Evolutionary conservation across 2,888 invertebrate genomes (phyloP).

Genomic region (Toxonevra muliebris): DNA sequence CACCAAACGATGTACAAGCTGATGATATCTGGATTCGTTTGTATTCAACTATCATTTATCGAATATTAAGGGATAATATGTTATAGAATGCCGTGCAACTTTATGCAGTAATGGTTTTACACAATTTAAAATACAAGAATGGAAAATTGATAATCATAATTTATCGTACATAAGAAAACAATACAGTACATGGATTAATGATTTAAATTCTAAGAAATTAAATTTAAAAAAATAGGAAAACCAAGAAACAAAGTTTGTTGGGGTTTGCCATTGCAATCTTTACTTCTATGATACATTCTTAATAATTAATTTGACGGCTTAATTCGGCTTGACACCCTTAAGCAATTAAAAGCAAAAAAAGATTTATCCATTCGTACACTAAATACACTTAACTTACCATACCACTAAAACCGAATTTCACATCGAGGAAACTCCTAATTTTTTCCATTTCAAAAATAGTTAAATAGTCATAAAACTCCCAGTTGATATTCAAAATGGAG

Average conservation of each 20-base stretch:
- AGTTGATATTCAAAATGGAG: not conserved
- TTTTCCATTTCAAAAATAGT: not conserved
- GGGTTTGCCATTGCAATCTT: no score
- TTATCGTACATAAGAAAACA: slow-evolving; percentile 23
- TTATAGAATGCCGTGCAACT: no score
- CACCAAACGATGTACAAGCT: no score
- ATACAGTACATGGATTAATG: no score
- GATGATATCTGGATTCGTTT: no score
- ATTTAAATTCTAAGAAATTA: slow-evolving; percentile 29
- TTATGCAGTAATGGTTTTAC: slow-evolving; percentile 29
- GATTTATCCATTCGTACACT: not conserved
- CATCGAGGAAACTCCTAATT: not conserved
- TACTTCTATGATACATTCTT: no score
- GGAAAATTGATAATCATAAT: slow-evolving; percentile 13
- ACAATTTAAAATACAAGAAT: slow-evolving; percentile 38
- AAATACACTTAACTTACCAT: not conserved
- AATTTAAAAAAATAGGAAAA: slow-evolving; percentile 29
- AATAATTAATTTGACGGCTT: not conserved
- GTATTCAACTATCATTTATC: no score
- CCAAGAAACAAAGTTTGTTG: slow-evolving; percentile 18
- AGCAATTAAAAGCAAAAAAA: not conserved
- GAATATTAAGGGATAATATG: no score
- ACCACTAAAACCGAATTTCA: not conserved
- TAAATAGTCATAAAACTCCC: slow-evolving; percentile 6
- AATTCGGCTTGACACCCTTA: not conserved